These are phyloP conservation scores for Aeoliscus strigatus DNA, from an alignment of 2,797 vertebrate species.

Conservation along the genomic window DNA sequence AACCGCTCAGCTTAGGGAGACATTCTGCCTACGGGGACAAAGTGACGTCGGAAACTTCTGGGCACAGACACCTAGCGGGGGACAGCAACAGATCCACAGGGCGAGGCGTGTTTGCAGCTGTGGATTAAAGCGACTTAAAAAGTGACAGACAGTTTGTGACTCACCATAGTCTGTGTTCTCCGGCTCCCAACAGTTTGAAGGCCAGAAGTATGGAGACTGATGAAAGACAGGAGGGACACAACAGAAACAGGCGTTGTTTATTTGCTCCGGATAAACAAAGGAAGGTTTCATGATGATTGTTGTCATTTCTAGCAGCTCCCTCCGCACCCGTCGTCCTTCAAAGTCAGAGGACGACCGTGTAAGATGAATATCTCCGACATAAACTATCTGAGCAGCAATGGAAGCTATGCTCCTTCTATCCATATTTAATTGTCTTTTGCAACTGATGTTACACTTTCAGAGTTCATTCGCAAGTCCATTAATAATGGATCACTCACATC, in stretches of 20 bases:
- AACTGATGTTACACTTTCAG: conserved; percentile 59
- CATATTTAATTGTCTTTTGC: conserved; percentile 54
- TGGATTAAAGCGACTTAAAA: conserved; percentile 1
- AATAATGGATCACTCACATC: conserved; percentile 60
- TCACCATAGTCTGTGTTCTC: conserved; percentile 97
- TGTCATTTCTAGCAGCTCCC: conserved; percentile 1
- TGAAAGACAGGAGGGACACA: conserved; percentile 38
- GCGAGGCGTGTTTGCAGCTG: conserved; percentile 22
- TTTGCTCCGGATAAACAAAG: conserved; percentile 14
- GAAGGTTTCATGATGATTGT: neutral
- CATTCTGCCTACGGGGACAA: too few relatives aligned
- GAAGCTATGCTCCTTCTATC: conserved; percentile 33
- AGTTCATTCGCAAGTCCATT: conserved; percentile 53
- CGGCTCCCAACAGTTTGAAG: conserved; percentile 96
- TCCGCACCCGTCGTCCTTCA: neutral
- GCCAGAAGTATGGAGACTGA: conserved; percentile 94
- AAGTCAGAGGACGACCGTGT: conserved; percentile 14
- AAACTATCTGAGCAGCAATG: conserved; percentile 14
- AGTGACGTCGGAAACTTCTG: too few relatives aligned
- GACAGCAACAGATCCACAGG: conserved; percentile 36
- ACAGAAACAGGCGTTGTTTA: conserved; percentile 24
- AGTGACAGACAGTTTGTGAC: conserved; percentile 46
- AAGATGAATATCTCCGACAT: conserved; percentile 33
- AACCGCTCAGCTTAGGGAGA: too few relatives aligned
- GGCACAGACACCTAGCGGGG: conserved; percentile 34